Evolutionary conservation across 2,113 vertebrate species (phyloP), one percentile per base, ranked within the genome.

Genomic region (Cyprinus carpio): DNA sequence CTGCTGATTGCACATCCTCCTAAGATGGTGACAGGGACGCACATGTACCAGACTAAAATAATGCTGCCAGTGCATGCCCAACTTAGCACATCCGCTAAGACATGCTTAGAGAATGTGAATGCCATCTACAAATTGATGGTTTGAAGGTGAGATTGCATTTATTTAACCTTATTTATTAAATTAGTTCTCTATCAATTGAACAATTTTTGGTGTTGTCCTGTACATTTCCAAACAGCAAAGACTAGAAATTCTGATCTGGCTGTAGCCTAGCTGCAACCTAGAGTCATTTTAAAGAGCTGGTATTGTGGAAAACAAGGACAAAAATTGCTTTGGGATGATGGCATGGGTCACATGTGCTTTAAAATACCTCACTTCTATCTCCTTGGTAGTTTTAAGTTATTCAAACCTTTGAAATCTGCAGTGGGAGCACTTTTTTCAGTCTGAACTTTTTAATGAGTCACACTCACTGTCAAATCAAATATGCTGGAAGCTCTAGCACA

Each of bases 371-470:
- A 67, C 65, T 34, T 34, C 56, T 67, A 67, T 67, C 65, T 67
- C 65, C 29, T 67, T 67, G 65, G 29, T 67, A 67, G 65, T 67
- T 67, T 67, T 67, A 34, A 67, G 65, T 67, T 67, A 67, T 67
- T 67, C 13, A 4, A 67, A 67, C 29, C 34, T 67, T 67, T 67
- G 65, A 60, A 62, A 80, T 34, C 77, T 29, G 10, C 56, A 18
- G 29, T 60, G 25, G 60, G 60, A 60, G 60, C 27, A 10, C 27
- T 8, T 15, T 67, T 67, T 67, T 67, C 5, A 34, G 65, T 13
- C 65, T 34, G 65, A 67, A 58, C 56, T 23, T 56, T 56, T 56
- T 58, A 58, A 58, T 58, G 56, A 58, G 56, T 58, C 56, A n/a
- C 54, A 58, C 54, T 58, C 54, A 58, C 20, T 58, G 56, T 58